Conservation (phyloP, 2,797 vertebrate genomes). For the Intellagama lesueurii region DNA sequence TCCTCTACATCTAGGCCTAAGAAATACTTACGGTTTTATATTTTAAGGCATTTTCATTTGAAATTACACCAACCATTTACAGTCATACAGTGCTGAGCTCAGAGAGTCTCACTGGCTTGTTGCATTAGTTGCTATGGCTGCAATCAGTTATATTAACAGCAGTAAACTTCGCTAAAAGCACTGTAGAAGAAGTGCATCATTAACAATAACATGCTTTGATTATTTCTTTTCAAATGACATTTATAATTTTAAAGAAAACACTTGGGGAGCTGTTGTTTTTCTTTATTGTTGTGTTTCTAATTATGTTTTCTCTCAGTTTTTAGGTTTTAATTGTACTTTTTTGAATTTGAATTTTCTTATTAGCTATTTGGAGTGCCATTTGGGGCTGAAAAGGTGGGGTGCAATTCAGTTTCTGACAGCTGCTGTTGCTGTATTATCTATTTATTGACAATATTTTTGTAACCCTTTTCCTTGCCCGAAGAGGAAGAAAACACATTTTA, state of each 20-base stretch:
- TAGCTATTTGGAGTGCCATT: not conserved
- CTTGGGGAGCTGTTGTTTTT: not conserved
- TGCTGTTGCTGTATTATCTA: not conserved
- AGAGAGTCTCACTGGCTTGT: not conserved
- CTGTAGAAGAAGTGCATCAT: slow-evolving; percentile 7
- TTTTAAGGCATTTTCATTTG: not conserved
- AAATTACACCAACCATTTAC: slow-evolving; percentile 14
- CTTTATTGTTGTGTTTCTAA: not conserved
- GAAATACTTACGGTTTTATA: not conserved
- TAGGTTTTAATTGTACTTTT: not conserved
- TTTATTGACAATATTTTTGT: not conserved
- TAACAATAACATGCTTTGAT: slow-evolving; percentile 36
- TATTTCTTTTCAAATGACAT: slow-evolving; percentile 35
- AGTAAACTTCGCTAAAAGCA: not conserved
- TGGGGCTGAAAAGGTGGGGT: not conserved
- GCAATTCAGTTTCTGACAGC: not conserved
- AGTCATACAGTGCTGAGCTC: not conserved
- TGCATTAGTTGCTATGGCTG: slow-evolving; percentile 3
- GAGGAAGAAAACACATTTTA: not conserved
- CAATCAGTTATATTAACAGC: slow-evolving; percentile 36
- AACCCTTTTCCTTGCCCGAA: not conserved
- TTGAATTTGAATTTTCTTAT: not conserved
- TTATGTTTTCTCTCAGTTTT: not conserved
- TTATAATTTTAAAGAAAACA: not conserved
- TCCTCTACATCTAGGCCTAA: not conserved